A percentile compares a stretch with the other conserved stretches of the same genome.
These are phyloP conservation scores for Coreius guichenoti DNA, from an alignment of 2,797 vertebrate genomes.

Conservation along the genomic window DNA sequence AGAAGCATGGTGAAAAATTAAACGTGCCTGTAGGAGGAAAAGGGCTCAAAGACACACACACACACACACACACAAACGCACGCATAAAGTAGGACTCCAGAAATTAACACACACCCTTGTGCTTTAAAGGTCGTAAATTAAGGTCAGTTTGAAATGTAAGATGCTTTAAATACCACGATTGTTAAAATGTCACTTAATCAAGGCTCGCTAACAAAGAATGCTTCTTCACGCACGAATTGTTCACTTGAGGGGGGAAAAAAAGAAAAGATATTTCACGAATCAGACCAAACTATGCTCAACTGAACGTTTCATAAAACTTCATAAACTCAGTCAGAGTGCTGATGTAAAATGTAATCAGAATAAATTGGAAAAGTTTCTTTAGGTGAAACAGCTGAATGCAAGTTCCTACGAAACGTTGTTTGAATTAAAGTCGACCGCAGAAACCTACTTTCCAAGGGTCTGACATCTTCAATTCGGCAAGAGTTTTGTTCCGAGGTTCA, in stretches of 20 bases:
- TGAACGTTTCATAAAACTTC: conserved; percentile 7
- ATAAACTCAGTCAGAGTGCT: conserved; percentile 9
- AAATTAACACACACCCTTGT: conserved; percentile 32
- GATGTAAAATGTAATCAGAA: conserved; percentile 40
- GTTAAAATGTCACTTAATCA: conserved; percentile 75
- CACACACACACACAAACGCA: background rate
- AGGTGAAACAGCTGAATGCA: conserved; percentile 14
- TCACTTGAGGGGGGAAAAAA: background rate
- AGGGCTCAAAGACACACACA: conserved; percentile 50
- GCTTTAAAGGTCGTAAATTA: conserved; percentile 69
- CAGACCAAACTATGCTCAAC: background rate
- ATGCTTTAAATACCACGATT: conserved; percentile 74
- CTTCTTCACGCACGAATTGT: conserved; percentile 3
- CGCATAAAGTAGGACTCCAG: conserved; percentile 1
- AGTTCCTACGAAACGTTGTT: conserved; percentile 20
- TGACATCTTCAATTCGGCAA: conserved; percentile 47
- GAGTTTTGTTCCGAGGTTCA: conserved; percentile 50
- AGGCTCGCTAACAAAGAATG: conserved; percentile 16
- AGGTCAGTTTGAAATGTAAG: conserved; percentile 72
- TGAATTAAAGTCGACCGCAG: conserved; percentile 27
- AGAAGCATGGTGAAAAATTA: conserved; percentile 75
- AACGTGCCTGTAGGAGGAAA: conserved; percentile 75
- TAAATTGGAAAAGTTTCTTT: conserved; percentile 41
- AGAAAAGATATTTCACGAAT: background rate
- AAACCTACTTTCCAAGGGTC: conserved; percentile 36